Evolutionary conservation across 53 echinoderm and acorn worm species (phyloP).

Genomic region (Zoroaster sp.): DNA sequence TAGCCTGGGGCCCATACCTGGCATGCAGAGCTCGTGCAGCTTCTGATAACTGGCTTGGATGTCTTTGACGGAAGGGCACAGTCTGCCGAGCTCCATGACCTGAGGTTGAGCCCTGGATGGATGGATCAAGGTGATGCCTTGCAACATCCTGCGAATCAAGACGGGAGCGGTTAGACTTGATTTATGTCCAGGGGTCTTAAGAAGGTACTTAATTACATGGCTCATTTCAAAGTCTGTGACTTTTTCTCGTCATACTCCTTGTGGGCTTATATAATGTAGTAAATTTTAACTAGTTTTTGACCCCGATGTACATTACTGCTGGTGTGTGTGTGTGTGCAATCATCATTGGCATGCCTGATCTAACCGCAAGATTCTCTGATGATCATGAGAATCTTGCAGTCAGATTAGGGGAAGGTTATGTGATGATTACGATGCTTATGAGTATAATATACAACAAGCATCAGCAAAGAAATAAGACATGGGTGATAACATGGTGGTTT

Average conservation of each 20-base stretch:
- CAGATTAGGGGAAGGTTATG: too few species aligned
- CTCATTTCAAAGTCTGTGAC: neutral
- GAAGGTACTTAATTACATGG: neutral
- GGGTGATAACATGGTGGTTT: too few species aligned
- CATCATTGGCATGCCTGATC: too few species aligned
- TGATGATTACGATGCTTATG: too few species aligned
- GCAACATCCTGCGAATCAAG: slow-evolving; percentile 63
- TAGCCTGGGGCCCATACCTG: slow-evolving; percentile 59
- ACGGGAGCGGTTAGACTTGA: neutral
- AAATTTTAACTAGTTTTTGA: too few species aligned
- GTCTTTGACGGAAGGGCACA: slow-evolving; percentile 70
- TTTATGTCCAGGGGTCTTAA: neutral
- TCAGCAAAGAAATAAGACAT: too few species aligned
- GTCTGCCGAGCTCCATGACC: slow-evolving; percentile 66
- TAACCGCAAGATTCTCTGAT: too few species aligned
- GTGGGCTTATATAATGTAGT: neutral
- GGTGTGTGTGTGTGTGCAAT: too few species aligned
- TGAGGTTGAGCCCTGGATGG: slow-evolving; percentile 74
- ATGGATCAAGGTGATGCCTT: slow-evolving; percentile 71
- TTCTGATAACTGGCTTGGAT: slow-evolving; percentile 79
- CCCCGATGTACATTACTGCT: too few species aligned
- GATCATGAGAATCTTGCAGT: too few species aligned
- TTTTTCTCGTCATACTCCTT: neutral
- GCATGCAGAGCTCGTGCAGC: slow-evolving; percentile 87
- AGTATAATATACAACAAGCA: too few species aligned